Evolutionary conservation across 2,888 invertebrate species (phyloP), one percentile per base, ranked within the genome.

Genomic region (Parnassius orleans): DNA sequence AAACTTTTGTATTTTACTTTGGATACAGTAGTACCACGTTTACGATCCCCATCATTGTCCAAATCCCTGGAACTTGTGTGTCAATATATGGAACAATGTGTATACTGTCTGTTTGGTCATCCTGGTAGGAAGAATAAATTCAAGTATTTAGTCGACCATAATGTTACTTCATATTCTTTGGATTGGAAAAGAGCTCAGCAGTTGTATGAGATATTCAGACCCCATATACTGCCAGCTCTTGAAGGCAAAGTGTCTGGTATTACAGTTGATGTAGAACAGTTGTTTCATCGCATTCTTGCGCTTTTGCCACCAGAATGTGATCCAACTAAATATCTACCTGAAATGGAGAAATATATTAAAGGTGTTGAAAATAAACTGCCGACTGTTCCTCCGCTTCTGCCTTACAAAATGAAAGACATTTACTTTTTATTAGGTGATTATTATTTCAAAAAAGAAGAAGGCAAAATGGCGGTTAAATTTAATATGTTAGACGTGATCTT

Each of bases 371-470:
- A 93, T 2, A 91, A 90, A 57, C 77, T 94, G 65, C 95, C 95
- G 0, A 76, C 74, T 2, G 83, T 93, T n/a, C 90, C 89, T 47
- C 84, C 88, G 61, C 76, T 91, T 7, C 72, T 95, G 54, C 94
- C 94, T 0, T 92, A 90, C 67, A 93, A 94, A 79, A 93, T 95
- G 75, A 93, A 93, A 47, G 95, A 95, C 59, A 94, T 98, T 63
- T 98, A 96, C 81, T 98, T 98, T 79, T 89, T 98, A n/a, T 86
- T 99, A 33, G 98, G 95, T 1, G 98, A 99, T 88, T 97, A 95
- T 84, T 95, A 98, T 84, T 97, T 98, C 77, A 98, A 98, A 84
- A 96, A 95, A 77, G 95, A 95, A 71, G 97, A 97, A 70, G 94
- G 93, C 69, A 86, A 88, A 42, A 93, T 94, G 77, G 96, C 97